A percentile compares a stretch with the other conserved stretches of the same genome.
phyloP scores from a whole-genome alignment of 2,113 vertebrate genomes.

The Pleuronectes platessa region DNA sequence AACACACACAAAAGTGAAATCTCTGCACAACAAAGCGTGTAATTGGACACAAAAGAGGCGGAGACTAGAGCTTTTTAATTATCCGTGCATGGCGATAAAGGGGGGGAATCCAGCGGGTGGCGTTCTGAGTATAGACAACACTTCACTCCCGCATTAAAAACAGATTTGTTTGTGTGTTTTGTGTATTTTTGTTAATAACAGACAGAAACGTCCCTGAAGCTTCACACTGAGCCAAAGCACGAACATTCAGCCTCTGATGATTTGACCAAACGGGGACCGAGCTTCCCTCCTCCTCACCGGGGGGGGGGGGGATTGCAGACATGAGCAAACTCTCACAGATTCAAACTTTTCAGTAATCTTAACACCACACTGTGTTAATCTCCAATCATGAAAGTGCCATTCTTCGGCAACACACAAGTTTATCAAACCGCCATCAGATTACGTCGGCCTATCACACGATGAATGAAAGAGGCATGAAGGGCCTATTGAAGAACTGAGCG shows the following conservation, averaged over 20 bases:
- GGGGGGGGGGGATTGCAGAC: constrained; percentile 37
- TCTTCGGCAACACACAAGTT: constrained; percentile 53
- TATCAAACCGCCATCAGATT: constrained; percentile 56
- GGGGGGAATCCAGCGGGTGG: constrained; percentile 43
- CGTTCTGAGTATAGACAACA: constrained; percentile 56
- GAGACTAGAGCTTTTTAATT: constrained; percentile 60
- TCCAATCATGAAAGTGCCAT: constrained; percentile 52
- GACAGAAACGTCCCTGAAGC: too few species aligned
- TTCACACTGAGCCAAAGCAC: neutral
- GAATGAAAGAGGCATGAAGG: constrained; percentile 34
- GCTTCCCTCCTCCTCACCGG: constrained; percentile 9
- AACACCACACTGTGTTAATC: constrained; percentile 42
- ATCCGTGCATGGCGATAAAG: constrained; percentile 58
- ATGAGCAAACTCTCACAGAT: constrained; percentile 36
- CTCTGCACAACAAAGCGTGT: constrained; percentile 47
- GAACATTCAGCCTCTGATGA: constrained; percentile 1
- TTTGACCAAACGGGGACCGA: neutral
- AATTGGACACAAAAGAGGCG: constrained; percentile 54
- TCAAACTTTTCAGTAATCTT: constrained; percentile 38
- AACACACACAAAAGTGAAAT: neutral
- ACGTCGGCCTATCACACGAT: constrained; percentile 39
- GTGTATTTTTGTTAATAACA: too few species aligned
- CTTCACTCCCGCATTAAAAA: neutral
- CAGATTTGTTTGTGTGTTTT: too few species aligned
- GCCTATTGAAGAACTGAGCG: constrained; percentile 60